Conservation (phyloP, 1,140 invertebrate genomes). For the Nebria ingens region DNA sequence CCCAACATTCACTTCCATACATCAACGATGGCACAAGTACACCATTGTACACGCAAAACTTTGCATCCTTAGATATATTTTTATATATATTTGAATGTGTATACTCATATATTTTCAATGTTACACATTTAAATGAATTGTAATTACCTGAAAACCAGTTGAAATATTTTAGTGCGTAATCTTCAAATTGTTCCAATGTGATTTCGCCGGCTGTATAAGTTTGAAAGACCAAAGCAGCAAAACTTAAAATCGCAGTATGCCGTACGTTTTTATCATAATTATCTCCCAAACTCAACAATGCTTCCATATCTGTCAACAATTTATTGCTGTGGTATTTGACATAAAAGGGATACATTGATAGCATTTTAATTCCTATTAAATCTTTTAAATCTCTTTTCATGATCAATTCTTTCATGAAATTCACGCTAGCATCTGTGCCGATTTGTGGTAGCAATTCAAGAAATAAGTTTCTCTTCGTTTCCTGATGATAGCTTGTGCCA, state of each 20-base stretch:
- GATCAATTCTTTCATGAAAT: slow-evolving; percentile 53
- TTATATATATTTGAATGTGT: no score
- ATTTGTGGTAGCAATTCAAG: slow-evolving; percentile 60
- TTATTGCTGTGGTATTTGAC: slow-evolving; percentile 43
- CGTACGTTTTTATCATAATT: slow-evolving; percentile 40
- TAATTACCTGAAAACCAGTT: slow-evolving; percentile 47
- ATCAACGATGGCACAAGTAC: no score
- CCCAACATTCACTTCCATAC: no score
- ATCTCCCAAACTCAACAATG: slow-evolving; percentile 38
- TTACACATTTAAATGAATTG: no score
- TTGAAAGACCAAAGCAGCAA: slow-evolving; percentile 56
- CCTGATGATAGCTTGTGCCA: slow-evolving; percentile 50
- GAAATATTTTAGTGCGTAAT: slow-evolving; percentile 56
- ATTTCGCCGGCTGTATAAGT: slow-evolving; percentile 43
- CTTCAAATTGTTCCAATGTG: slow-evolving; percentile 52
- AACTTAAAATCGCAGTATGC: slow-evolving; percentile 55
- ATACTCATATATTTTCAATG: no score
- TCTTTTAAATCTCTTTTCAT: slow-evolving; percentile 42
- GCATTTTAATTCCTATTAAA: slow-evolving; percentile 3
- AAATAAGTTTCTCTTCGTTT: slow-evolving; percentile 58
- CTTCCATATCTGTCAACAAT: slow-evolving; percentile 39
- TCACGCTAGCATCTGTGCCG: slow-evolving; percentile 49
- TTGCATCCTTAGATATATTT: no score
- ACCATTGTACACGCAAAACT: no score
- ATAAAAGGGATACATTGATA: slow-evolving; percentile 41